Evolutionary conservation across 2,797 vertebrate genomes (phyloP).

Genomic region (Dermochelys coriacea): DNA sequence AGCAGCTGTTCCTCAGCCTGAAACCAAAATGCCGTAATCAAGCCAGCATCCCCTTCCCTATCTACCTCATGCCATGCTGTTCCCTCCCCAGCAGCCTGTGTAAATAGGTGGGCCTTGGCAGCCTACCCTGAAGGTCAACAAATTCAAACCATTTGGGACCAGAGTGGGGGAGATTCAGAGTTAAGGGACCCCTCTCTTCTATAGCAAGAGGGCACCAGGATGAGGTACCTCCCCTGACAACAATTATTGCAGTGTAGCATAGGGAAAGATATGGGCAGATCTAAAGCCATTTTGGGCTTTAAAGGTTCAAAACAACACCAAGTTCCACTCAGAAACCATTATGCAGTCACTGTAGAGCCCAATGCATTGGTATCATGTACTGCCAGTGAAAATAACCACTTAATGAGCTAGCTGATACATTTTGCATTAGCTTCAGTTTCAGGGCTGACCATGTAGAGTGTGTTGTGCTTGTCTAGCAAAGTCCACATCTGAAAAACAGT

Average conservation of each 20-base stretch:
- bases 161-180: neutral
- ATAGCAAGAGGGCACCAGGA: neutral
- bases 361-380: neutral
- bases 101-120: neutral
- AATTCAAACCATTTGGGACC: neutral
- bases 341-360: neutral
- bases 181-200: neutral
- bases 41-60: neutral
- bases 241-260: slow-evolving; percentile 24
- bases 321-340: neutral
- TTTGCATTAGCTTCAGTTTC: neutral
- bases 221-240: neutral
- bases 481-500: neutral
- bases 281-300: neutral
- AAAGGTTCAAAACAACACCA: neutral
- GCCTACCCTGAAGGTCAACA: neutral
- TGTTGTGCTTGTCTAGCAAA: neutral
- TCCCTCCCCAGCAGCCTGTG: fast-evolving
- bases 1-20: neutral
- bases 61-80: neutral
- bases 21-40: neutral
- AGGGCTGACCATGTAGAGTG: neutral
- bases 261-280: neutral
- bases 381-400: neutral
- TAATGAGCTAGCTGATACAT: neutral